Conservation (phyloP, 2,797 vertebrate species). For the Melopsittacus undulatus region DNA sequence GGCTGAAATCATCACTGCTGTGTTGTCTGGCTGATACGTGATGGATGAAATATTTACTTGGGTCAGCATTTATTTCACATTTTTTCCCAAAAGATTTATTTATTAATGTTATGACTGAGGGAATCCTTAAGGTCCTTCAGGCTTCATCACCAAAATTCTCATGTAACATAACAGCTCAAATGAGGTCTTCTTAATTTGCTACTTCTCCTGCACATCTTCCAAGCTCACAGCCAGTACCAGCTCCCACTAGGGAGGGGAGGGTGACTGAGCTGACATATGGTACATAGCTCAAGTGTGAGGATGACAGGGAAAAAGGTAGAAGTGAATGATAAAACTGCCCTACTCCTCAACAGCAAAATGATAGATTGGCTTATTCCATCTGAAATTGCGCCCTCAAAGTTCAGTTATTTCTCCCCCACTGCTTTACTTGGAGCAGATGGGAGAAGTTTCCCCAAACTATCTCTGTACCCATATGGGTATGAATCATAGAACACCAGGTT, state of each 20-base stretch:
- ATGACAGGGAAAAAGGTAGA: neutral
- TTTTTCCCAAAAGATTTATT: neutral
- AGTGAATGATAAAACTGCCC: neutral
- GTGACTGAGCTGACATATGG: neutral
- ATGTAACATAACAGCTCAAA: neutral
- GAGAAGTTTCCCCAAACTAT: neutral
- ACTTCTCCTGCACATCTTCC: neutral
- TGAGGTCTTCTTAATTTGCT: neutral
- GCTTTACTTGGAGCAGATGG: neutral
- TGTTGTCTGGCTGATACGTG: neutral
- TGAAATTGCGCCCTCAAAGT: neutral
- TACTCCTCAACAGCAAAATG: neutral
- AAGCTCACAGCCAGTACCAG: neutral
- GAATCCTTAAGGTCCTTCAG: neutral
- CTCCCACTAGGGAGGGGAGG: neutral
- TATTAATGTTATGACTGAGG: neutral
- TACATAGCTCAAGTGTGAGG: neutral
- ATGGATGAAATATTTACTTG: neutral
- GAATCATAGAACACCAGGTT: neutral
- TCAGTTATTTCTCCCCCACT: neutral
- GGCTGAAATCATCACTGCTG: conserved; percentile 44
- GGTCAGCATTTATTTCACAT: neutral
- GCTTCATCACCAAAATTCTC: neutral
- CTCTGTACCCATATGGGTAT: neutral
- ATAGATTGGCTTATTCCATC: neutral